Conservation (phyloP, 2,797 vertebrate genomes). For the Nothura maculosa region DNA sequence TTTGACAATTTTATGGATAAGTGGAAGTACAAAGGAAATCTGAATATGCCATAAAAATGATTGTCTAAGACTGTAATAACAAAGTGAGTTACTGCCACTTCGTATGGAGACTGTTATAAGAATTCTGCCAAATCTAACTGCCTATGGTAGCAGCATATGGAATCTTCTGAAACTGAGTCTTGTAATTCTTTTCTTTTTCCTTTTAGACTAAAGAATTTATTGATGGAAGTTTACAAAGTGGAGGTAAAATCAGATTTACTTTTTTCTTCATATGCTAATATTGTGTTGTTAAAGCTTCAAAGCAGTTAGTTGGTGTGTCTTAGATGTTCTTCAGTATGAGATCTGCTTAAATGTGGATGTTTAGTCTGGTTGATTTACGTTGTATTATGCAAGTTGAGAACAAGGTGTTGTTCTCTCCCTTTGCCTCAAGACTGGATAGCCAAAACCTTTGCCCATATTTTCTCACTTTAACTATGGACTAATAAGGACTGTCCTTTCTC, state of each 20-base stretch:
- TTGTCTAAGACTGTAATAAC: neutral
- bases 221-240: conserved; percentile 95
- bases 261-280: neutral
- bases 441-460: neutral
- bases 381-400: neutral
- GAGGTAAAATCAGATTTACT: conserved; percentile 85
- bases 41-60: neutral
- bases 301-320: neutral
- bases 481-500: neutral
- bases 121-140: neutral
- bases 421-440: neutral
- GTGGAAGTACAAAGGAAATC: neutral
- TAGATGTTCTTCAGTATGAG: neutral
- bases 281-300: neutral
- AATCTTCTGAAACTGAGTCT: neutral
- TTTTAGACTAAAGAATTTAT: conserved; percentile 98
- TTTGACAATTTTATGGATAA: neutral
- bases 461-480: neutral
- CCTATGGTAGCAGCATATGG: neutral
- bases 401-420: neutral
- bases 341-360: neutral
- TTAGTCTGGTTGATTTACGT: neutral
- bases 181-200: conserved; percentile 5
- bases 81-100: neutral
- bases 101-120: neutral